These are phyloP conservation scores for honey bee (Apis mellifera) DNA, from an alignment of 1,140 invertebrate genomes.

Conservation along the genomic window Amel_HAv3.1 CM009934.2:2982501-2983000, in stretches of 20 bases:
- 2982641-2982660: too few species aligned
- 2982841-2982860: background rate
- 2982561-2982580: too few species aligned
- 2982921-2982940: background rate
- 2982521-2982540: too few species aligned
- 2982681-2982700: too few species aligned
- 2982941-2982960: constrained; percentile 4
- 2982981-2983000: too few species aligned
- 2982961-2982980: background rate
- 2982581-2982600: too few species aligned
- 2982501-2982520: too few species aligned
- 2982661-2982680: too few species aligned
- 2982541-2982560: too few species aligned
- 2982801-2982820: background rate
- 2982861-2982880: background rate
- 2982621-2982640: too few species aligned
- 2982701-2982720: too few species aligned
- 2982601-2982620: too few species aligned
- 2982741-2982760: background rate
- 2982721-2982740: background rate
- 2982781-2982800: background rate
- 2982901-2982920: background rate
- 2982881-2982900: background rate
- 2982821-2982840: background rate
- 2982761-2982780: background rate